Conservation (phyloP, 2,113 vertebrate genomes). For the Uria aalge region DNA sequence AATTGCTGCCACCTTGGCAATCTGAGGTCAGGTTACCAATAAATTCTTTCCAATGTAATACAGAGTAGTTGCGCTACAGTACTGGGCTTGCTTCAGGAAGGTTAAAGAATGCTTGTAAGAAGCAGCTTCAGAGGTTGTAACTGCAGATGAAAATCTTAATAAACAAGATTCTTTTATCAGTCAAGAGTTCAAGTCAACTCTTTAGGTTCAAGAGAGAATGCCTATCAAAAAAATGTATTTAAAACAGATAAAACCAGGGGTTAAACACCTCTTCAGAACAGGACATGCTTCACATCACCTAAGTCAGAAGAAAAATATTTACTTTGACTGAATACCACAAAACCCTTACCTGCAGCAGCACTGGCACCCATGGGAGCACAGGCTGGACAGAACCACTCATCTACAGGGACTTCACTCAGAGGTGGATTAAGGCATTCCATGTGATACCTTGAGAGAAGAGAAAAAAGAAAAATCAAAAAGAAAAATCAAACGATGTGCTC, state of each 20-base stretch:
- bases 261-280: background rate
- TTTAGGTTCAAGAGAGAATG: background rate
- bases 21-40: background rate
- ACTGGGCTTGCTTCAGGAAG: background rate
- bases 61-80: background rate
- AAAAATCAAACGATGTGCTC: background rate
- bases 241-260: background rate
- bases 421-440: conserved; percentile 96
- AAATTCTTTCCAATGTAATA: background rate
- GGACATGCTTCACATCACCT: background rate
- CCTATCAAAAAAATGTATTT: background rate
- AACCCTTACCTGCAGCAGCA: conserved; percentile 46
- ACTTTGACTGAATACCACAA: background rate
- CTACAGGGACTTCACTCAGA: conserved; percentile 89
- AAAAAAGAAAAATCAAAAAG: background rate
- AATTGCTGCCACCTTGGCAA: background rate
- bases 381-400: conserved; percentile 97
- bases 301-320: background rate
- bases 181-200: background rate
- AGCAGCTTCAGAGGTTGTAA: background rate
- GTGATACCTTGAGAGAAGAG: conserved; percentile 83
- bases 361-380: conserved; percentile 71
- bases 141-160: background rate
- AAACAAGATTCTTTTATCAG: background rate
- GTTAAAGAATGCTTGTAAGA: background rate